Evolutionary conservation across 2,797 vertebrate species (phyloP), one percentile per base, ranked within the genome.

Genomic region (Poecilia velifera): DNA sequence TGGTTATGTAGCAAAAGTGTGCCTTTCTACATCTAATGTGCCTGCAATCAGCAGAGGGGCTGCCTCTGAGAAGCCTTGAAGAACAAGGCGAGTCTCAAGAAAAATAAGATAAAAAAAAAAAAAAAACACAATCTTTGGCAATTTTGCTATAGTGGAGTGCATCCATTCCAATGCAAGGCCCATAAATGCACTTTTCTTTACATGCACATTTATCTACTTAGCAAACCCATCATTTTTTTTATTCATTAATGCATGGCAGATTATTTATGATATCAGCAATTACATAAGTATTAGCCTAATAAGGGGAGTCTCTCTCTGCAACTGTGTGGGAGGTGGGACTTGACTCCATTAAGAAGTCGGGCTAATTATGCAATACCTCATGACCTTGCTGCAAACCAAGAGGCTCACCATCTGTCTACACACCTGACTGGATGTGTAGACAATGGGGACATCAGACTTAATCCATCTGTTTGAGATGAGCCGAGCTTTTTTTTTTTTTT

Each of bases 161-260:
- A 95, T 93, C 92, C 92, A 94, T 95, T 93, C 91, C 93, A 92
- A 93, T 93, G 88, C 92, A 94, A 95, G 91, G 87, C 90, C 94
- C 94, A 93, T 93, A 89, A 95, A 94, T 93, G 93, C 92, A 94
- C 92, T 91, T 93, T 95, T 92, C 92, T 95, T 94, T 93, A 93
- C 91, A 94, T 94, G 92, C 93, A 94, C 90, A 92, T 94, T 91
- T 91, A 90, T 89, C 93, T 92, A 89, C 85, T 88, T 92, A 91
- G 92, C 90, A 90, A 93, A 83, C 88, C 84, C 92, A 92, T 93
- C 93, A 22, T 72, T 10, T 81, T 75, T 41, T 94, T 93, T 89
- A 91, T 88, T 90, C 95, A 94, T 92, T 84, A 95, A 94, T 93
- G 95, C 94, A 95, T 94, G 90, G 89, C 88, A 85, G 87, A 93